Percentiles rank a stretch among this genome's conserved stretches.
Evolutionary conservation across 2,888 invertebrate species (phyloP).

Genomic region (Nemurella pictetii): DNA sequence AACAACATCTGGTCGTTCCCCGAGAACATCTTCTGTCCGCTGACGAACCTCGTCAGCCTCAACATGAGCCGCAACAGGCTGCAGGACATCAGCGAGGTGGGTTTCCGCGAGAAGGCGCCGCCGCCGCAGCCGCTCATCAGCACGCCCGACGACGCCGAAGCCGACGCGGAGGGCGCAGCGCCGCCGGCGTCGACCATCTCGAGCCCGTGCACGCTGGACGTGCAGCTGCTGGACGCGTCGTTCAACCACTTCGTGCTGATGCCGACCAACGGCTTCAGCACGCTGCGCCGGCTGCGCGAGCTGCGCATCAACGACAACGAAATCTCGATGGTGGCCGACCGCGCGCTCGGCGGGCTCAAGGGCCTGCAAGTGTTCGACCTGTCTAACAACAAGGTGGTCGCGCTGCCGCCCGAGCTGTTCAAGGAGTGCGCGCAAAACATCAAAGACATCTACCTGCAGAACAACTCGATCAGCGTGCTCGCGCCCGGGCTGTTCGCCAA

Average conservation of each 20-base stretch:
- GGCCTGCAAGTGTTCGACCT: conserved; percentile 84
- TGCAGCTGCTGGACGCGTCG: conserved; percentile 81
- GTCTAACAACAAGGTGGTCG: conserved; percentile 87
- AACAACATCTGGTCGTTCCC: conserved; percentile 91
- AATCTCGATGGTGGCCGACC: conserved; percentile 84
- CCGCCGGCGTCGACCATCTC: conserved; percentile 38
- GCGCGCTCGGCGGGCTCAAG: conserved; percentile 78
- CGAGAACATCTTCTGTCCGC: conserved; percentile 80
- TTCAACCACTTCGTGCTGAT: conserved; percentile 82
- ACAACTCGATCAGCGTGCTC: conserved; percentile 85
- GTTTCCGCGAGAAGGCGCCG: conserved; percentile 72
- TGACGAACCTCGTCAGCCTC: conserved; percentile 75
- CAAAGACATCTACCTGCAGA: conserved; percentile 87
- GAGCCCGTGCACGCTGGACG: conserved; percentile 72
- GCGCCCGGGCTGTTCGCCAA: conserved; percentile 86
- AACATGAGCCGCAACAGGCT: conserved; percentile 87
- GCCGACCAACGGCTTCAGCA: conserved; percentile 81
- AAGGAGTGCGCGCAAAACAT: conserved; percentile 76
- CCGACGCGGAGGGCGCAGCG: conserved; percentile 51
- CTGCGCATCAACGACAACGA: conserved; percentile 86
- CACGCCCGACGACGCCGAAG: conserved; percentile 56
- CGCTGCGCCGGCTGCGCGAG: conserved; percentile 74
- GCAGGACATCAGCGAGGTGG: conserved; percentile 85
- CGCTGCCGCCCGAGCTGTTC: conserved; percentile 84
- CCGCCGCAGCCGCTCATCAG: conserved; percentile 68